Conservation (phyloP, 1,140 invertebrate genomes). For the Andrena cerasifolii region DNA sequence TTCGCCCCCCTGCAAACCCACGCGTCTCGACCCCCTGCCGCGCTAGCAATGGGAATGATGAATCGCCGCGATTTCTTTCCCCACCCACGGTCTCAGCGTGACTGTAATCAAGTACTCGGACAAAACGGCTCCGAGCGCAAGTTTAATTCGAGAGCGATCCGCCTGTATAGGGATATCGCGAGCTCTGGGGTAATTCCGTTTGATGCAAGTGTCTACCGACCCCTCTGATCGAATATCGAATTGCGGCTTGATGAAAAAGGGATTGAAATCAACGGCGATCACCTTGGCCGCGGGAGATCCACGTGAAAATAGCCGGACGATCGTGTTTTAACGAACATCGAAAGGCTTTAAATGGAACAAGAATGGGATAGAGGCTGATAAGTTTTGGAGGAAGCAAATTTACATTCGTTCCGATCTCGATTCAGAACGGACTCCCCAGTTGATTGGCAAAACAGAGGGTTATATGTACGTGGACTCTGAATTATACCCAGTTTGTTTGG, state of each 20-base stretch:
- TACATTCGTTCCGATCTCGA: background rate
- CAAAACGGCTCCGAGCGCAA: background rate
- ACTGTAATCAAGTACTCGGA: conserved; percentile 12
- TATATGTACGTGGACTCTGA: too few relatives aligned
- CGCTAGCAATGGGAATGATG: conserved; percentile 4
- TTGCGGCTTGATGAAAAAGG: conserved; percentile 51
- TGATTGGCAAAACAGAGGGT: too few relatives aligned
- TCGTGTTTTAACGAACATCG: background rate
- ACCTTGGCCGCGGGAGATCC: background rate
- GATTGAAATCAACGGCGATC: conserved; percentile 50
- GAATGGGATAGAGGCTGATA: background rate
- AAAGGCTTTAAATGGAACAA: too few relatives aligned
- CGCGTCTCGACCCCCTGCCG: background rate
- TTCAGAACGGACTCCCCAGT: background rate
- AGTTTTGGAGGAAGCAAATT: background rate
- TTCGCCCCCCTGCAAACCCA: background rate
- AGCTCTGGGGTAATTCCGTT: conserved; percentile 25
- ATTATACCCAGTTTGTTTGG: too few relatives aligned
- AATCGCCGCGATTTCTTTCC: background rate
- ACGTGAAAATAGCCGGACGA: conserved; percentile 21
- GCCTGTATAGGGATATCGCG: background rate
- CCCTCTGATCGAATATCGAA: conserved; percentile 54
- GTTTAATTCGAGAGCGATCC: conserved; percentile 28
- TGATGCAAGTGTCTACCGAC: conserved; percentile 15
- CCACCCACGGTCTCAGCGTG: background rate